Conservation (phyloP, 2,888 invertebrate genomes). For the Ctena decussata region DNA sequence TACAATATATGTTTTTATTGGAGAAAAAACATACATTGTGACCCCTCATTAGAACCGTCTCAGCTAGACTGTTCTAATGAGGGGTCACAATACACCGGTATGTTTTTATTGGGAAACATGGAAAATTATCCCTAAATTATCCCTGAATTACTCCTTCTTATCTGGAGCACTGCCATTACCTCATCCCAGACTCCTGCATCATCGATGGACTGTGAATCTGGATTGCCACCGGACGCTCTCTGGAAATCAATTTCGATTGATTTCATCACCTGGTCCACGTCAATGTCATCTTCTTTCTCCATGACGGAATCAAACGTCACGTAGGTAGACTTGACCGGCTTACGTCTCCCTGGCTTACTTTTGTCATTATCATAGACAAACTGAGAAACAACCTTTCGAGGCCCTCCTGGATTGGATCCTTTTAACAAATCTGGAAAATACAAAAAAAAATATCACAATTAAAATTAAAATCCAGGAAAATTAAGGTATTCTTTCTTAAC, state of each 20-base stretch:
- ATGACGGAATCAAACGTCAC: conserved; percentile 66
- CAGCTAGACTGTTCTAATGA: no score
- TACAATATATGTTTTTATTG: no score
- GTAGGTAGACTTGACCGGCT: conserved; percentile 38
- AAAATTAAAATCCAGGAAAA: no score
- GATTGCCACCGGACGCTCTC: conserved; percentile 26
- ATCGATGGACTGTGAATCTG: conserved; percentile 86
- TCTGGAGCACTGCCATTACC: no score
- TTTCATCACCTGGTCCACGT: conserved; percentile 61
- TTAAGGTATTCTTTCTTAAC: no score
- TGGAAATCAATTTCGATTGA: conserved; percentile 57
- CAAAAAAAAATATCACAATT: background rate
- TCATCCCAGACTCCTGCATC: conserved; percentile 98
- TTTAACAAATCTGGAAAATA: conserved; percentile 80
- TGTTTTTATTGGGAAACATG: no score
- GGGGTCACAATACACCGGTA: no score
- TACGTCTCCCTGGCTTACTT: conserved; percentile 52
- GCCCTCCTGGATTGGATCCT: conserved; percentile 81
- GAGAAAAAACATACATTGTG: no score
- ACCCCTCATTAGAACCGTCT: no score
- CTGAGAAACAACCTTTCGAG: conserved; percentile 81
- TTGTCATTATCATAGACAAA: conserved; percentile 78
- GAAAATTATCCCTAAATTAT: no score
- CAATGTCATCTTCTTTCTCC: conserved; percentile 76
- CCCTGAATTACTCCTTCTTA: no score